Conservation (phyloP, 1,140 invertebrate species). For the Pinna nobilis region DNA sequence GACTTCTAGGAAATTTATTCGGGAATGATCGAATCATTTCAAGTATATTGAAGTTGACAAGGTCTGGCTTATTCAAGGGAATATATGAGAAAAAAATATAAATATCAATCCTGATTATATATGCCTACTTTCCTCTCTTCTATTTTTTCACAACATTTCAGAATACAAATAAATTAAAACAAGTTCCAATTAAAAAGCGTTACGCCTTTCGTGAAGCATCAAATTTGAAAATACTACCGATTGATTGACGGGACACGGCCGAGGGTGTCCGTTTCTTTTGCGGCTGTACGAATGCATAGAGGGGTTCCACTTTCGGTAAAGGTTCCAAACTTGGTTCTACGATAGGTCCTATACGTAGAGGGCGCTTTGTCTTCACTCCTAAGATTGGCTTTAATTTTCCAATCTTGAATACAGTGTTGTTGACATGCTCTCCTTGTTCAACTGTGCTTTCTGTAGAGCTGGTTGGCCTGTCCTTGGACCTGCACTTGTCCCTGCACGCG, state of each 20-base stretch:
- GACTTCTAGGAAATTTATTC: too few relatives aligned
- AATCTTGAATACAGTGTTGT: conserved; percentile 29
- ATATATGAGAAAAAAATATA: too few relatives aligned
- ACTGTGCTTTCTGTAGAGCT: neutral
- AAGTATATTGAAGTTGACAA: too few relatives aligned
- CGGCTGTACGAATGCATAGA: conserved; percentile 17
- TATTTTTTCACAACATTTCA: too few relatives aligned
- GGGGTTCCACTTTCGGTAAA: conserved; percentile 39
- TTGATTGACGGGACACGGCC: neutral
- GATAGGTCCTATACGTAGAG: conserved; percentile 30
- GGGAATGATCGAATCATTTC: too few relatives aligned
- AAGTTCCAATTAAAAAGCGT: too few relatives aligned
- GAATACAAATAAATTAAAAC: too few relatives aligned
- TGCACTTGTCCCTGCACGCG: neutral
- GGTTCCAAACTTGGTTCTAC: conserved; percentile 33
- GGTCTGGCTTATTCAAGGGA: too few relatives aligned
- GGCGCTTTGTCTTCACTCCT: conserved; percentile 30
- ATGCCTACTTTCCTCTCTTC: too few relatives aligned
- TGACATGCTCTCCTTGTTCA: conserved; percentile 29
- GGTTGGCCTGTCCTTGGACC: neutral
- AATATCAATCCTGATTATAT: too few relatives aligned
- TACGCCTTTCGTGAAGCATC: too few relatives aligned
- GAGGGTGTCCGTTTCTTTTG: neutral
- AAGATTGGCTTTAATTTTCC: conserved; percentile 27
- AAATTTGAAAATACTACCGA: conserved; percentile 32